Evolutionary conservation across 2,113 vertebrate genomes (phyloP).

Genomic region (Atherinomorus stipes): DNA sequence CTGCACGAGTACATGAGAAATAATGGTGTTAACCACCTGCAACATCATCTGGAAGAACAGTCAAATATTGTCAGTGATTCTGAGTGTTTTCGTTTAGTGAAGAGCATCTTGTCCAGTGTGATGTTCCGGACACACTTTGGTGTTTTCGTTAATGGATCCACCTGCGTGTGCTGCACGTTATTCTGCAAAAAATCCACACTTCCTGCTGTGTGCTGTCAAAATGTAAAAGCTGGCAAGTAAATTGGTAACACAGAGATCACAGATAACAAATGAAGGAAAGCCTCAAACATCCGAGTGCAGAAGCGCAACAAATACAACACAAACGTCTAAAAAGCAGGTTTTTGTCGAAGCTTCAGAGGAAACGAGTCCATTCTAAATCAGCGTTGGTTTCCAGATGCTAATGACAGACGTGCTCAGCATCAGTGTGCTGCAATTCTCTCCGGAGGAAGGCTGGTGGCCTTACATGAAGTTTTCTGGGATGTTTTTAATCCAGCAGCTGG

Average conservation of each 20-base stretch:
- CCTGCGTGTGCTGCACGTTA: neutral
- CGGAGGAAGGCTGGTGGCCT: slow-evolving; percentile 31
- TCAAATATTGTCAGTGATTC: no score
- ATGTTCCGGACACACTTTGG: no score
- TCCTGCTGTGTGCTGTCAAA: neutral
- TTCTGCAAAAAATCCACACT: neutral
- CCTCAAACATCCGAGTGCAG: neutral
- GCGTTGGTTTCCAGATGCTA: no score
- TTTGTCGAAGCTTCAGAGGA: no score
- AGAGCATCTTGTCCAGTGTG: no score
- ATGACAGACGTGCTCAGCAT: slow-evolving; percentile 2
- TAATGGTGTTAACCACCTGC: no score
- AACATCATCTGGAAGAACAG: no score
- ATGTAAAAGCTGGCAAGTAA: neutral
- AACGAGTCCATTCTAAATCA: no score
- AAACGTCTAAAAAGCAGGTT: neutral
- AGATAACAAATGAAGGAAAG: no score
- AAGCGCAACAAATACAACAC: neutral
- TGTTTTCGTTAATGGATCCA: neutral
- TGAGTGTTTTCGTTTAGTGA: no score
- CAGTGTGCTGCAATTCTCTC: slow-evolving; percentile 6
- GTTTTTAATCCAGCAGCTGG: slow-evolving; percentile 64
- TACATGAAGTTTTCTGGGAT: slow-evolving; percentile 1
- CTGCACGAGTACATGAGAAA: no score
- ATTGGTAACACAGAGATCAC: neutral